These are phyloP conservation scores for Saguinus midas DNA, from an alignment of 2,113 vertebrate species.

Conservation along the genomic window DNA sequence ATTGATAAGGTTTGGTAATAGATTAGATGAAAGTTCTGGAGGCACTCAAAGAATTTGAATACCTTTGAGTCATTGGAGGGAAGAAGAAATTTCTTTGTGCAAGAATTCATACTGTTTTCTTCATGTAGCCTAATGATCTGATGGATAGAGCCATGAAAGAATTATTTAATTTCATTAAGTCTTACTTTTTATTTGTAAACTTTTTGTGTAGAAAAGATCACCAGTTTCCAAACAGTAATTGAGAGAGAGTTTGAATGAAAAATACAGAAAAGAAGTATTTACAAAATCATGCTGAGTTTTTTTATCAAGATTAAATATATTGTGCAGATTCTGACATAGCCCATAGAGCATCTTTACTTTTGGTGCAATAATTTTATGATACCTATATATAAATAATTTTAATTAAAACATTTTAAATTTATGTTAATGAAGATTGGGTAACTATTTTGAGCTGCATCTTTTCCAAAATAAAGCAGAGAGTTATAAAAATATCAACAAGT, in stretches of 20 bases:
- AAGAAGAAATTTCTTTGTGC: neutral
- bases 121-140: neutral
- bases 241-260: neutral
- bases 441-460: conserved; percentile 23
- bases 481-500: neutral
- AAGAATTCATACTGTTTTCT: neutral
- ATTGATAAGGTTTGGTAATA: neutral
- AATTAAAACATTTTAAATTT: conserved; percentile 12
- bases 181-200: neutral
- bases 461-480: neutral
- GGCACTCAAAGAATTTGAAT: neutral
- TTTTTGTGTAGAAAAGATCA: neutral
- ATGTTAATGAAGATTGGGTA: neutral
- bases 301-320: neutral
- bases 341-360: neutral
- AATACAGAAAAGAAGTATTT: neutral
- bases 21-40: neutral
- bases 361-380: neutral
- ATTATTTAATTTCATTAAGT: neutral
- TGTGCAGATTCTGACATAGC: neutral
- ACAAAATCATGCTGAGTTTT: neutral
- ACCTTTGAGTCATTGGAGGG: neutral
- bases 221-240: neutral
- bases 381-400: neutral
- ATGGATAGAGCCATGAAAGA: neutral